Percentiles rank a stretch among this genome's conserved stretches.
These are phyloP conservation scores for Trichoplusia ni DNA, from an alignment of 1,140 invertebrate genomes.

Conservation along the genomic window DNA sequence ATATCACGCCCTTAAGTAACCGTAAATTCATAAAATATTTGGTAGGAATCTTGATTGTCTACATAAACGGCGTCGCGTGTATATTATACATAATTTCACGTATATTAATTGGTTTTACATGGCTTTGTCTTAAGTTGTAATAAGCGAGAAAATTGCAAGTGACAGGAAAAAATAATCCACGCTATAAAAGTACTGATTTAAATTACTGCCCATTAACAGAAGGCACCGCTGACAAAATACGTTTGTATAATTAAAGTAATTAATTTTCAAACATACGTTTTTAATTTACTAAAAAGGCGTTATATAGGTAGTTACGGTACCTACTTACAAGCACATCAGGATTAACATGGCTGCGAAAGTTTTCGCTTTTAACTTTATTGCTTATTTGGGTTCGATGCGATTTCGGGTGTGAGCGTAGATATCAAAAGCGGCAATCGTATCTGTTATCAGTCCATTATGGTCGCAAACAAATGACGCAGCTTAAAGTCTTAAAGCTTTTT, in stretches of 20 bases:
- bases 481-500: slow-evolving; percentile 79
- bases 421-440: slow-evolving; percentile 59
- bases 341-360: background rate
- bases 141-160: background rate
- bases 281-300: slow-evolving; percentile 11
- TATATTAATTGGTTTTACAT: slow-evolving; percentile 12
- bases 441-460: slow-evolving; percentile 76
- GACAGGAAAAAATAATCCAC: slow-evolving; percentile 6
- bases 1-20: slow-evolving; percentile 60
- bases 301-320: slow-evolving; percentile 8
- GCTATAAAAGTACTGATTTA: slow-evolving; percentile 19
- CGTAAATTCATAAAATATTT: slow-evolving; percentile 51
- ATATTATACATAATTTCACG: slow-evolving; percentile 22
- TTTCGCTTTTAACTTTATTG: slow-evolving; percentile 18
- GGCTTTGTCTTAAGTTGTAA: slow-evolving; percentile 2
- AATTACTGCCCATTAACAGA: slow-evolving; percentile 19
- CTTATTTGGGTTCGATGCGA: slow-evolving; percentile 19
- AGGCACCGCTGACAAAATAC: slow-evolving; percentile 11
- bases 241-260: slow-evolving; percentile 26
- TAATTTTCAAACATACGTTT: slow-evolving; percentile 19
- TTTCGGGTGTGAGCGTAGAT: slow-evolving; percentile 27
- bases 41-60: slow-evolving; percentile 42
- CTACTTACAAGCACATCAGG: background rate
- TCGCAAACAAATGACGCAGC: slow-evolving; percentile 69
- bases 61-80: slow-evolving; percentile 38